These are phyloP conservation scores for Hyperoplus lanceolatus DNA, from an alignment of 2,797 vertebrate genomes.

Conservation along the genomic window DNA sequence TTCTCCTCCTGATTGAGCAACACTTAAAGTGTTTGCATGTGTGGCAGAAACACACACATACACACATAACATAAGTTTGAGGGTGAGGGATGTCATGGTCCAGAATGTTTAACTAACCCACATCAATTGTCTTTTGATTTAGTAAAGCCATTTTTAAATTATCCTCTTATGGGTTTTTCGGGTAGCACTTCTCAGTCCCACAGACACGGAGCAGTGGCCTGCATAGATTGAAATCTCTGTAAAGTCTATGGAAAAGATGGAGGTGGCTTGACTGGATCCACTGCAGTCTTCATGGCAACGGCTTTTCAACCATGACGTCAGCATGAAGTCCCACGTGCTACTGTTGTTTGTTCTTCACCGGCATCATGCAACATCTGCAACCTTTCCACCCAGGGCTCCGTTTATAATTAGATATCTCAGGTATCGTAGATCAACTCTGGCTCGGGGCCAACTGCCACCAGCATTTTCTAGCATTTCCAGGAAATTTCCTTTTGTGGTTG, in stretches of 20 bases:
- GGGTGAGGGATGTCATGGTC: conserved; percentile 14
- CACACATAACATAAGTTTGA: conserved; percentile 11
- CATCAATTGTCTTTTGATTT: conserved; percentile 41
- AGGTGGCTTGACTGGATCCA: conserved; percentile 52
- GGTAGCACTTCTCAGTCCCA: neutral
- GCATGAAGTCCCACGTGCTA: conserved; percentile 28
- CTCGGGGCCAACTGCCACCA: neutral
- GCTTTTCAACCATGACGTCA: conserved; percentile 45
- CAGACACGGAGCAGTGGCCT: neutral
- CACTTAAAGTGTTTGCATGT: conserved; percentile 48
- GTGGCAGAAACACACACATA: conserved; percentile 5
- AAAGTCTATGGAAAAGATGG: neutral
- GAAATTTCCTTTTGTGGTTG: conserved; percentile 2
- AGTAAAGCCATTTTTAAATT: conserved; percentile 29
- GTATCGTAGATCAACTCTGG: neutral
- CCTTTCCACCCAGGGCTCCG: conserved; percentile 7
- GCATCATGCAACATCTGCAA: conserved; percentile 12
- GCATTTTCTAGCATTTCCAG: neutral
- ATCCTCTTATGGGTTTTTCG: conserved; percentile 29
- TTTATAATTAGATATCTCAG: conserved; percentile 24
- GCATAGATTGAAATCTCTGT: neutral
- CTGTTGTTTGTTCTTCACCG: conserved; percentile 27
- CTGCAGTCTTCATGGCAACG: conserved; percentile 43
- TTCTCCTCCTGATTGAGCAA: conserved; percentile 59
- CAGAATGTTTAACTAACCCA: conserved; percentile 32